Evolutionary conservation across 2,888 invertebrate genomes (phyloP), one percentile per base, ranked within the genome.

Genomic region (Lasioglossum pauxillum): DNA sequence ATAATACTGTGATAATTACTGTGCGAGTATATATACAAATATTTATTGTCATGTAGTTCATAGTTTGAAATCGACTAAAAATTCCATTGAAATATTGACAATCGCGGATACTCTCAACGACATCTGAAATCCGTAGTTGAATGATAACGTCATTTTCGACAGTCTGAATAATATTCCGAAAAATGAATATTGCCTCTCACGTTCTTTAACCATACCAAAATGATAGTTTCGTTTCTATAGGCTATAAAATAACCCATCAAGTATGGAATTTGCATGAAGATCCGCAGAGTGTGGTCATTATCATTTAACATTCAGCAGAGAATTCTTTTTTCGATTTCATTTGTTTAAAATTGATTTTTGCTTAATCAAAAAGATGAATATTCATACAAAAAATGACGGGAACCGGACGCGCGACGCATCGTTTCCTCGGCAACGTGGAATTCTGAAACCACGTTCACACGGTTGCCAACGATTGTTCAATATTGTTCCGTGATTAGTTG

Each of bases 401-500:
- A 1, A 41, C 38, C 5, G 4, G n/a, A 23, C n/a, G 35, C n/a
- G 67, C 67, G 10, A 41, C 41, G 12, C n/a, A 12, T 2, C n/a
- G 23, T 69, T 69, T 23, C 35, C 23, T 38, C 23, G 27, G 16
- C 73, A 19, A 19, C 38, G 23, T 19, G 23, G 31, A 53, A 41
- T 23, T 77, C 44, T 10, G 19, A 19, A 35, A 23, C 31, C 67
- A 35, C 35, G 35, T 23, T 67, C 35, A 7, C 19, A 23, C 23
- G 67, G 67, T 23, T 0, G 3, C 67, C 19, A 38, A 10, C 67
- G 38, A 8, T 38, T 67, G 74, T 73, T 41, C 79, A 23, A 77
- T 69, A 71, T 75, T 38, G 74, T 72, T 27, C 46, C 38, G 49
- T 71, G 41, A 57, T 83, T 83, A 46, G 67, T 75, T n/a, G 41